phyloP scores from a whole-genome alignment of 2,797 vertebrate genomes.

The Fistularia commersonii region DNA sequence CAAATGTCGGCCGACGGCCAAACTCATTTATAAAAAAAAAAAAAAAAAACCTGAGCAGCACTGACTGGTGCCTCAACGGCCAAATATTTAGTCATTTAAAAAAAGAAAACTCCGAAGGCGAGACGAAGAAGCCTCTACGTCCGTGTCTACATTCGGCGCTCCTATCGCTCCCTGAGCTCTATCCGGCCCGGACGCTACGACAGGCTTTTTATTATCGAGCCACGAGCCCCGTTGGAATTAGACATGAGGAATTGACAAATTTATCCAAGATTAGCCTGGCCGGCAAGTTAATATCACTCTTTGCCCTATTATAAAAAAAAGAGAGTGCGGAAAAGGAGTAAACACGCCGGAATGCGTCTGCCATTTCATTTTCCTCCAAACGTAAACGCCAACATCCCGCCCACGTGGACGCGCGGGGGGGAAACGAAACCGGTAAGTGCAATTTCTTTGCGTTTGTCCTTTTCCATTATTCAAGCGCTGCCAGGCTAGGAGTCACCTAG shows the following conservation, averaged over 20 bases:
- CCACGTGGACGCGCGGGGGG: slow-evolving; percentile 36
- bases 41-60: not conserved
- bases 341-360: slow-evolving; percentile 46
- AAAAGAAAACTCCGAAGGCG: no score
- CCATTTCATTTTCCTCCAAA: slow-evolving; percentile 40
- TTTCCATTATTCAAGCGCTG: slow-evolving; percentile 75
- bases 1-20: no score
- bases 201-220: slow-evolving; percentile 65
- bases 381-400: slow-evolving; percentile 42
- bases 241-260: slow-evolving; percentile 57
- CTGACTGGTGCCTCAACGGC: no score
- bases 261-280: slow-evolving; percentile 55
- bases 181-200: slow-evolving; percentile 33
- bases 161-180: slow-evolving; percentile 32
- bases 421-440: slow-evolving; percentile 60
- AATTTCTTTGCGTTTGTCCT: slow-evolving; percentile 71
- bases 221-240: slow-evolving; percentile 53
- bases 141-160: slow-evolving; percentile 37
- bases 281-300: slow-evolving; percentile 61
- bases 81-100: no score
- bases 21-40: no score
- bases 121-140: slow-evolving; percentile 12
- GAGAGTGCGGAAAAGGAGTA: slow-evolving; percentile 40
- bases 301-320: slow-evolving; percentile 52
- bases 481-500: slow-evolving; percentile 54